Percentiles rank a stretch among this genome's conserved stretches.
phyloP scores from a whole-genome alignment of 2,113 vertebrate genomes.

The Bostrychus sinensis region DNA sequence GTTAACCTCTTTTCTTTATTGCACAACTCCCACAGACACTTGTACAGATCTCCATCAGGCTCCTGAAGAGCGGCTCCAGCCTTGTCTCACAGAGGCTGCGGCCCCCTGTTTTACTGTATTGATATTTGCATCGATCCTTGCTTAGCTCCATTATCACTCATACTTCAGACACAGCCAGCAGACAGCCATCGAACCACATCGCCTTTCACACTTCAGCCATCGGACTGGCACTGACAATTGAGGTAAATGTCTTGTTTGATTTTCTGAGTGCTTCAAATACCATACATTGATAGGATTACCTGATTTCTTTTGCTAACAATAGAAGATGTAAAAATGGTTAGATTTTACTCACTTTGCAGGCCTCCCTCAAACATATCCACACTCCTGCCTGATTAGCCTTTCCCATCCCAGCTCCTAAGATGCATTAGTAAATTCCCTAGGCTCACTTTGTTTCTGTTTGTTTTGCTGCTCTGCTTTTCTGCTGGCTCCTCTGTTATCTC shows the following conservation, averaged over 20 bases:
- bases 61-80: conserved; percentile 46
- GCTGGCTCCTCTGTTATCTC: conserved; percentile 41
- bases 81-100: conserved; percentile 31
- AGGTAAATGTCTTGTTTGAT: conserved; percentile 41
- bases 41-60: conserved; percentile 31
- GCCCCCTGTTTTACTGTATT: conserved; percentile 63
- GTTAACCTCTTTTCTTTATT: not conserved
- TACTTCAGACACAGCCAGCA: conserved; percentile 40
- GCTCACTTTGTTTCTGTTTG: conserved; percentile 48
- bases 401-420: conserved; percentile 22
- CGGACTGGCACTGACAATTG: conserved; percentile 15
- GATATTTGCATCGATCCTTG: conserved; percentile 73
- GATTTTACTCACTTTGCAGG: conserved; percentile 15
- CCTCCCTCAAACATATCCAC: conserved; percentile 2
- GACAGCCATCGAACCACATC: conserved; percentile 49
- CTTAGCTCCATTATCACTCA: conserved; percentile 70
- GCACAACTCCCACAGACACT: not conserved
- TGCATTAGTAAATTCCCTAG: conserved; percentile 61
- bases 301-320: conserved; percentile 12
- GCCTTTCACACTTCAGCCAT: conserved; percentile 37
- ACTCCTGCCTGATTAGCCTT: conserved; percentile 37
- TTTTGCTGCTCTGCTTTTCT: conserved; percentile 42
- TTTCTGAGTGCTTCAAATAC: conserved; percentile 26
- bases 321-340: conserved; percentile 4
- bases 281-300: conserved; percentile 18